Evolutionary conservation across 2,888 invertebrate genomes (phyloP), one percentile per base, ranked within the genome.

Genomic region (Dicyrtoma fusca): DNA sequence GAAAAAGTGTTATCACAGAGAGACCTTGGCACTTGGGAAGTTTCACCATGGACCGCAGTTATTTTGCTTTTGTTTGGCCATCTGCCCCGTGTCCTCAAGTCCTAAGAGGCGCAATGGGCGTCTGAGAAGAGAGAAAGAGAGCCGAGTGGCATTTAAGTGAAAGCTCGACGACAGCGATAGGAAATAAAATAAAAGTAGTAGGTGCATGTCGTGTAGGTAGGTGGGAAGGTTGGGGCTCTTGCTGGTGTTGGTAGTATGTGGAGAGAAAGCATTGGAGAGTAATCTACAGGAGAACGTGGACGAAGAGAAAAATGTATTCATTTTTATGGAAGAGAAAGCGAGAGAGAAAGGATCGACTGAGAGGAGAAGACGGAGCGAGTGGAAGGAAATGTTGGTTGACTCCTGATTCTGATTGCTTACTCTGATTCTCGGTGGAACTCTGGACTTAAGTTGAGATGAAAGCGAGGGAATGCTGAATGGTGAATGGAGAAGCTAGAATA

Each of bases 51-150:
- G 49, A 64, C 64, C 64, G 49, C 64, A 64, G 64, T 64, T 64
- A 64, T 64, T 64, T 64, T 64, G 25, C 34, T 42, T 63, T 64
- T 64, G 64, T 64, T 64, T 64, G 64, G 49, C 64, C 64, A 64
- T 64, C 64, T 64, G 64, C 49, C 25, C 26, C 49, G 49, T 14
- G 26, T 49, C 26, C 26, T 25, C 14, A 25, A 26, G 64, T 49
- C 25, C 17, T 25, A 45, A 49, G 64, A 64, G 61, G 23, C 64
- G 47, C 49, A 49, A 47, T 49, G 25, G 64, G 64, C 45, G 61
- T 69, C 49, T 49, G 59, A 61, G 44, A 23, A 47, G 25, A 64
- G 49, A 64, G 45, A 44, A 47, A 47, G 23, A 49, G 69, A 44
- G 13, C 57, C 59, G 55, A 69, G 57, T 69, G 49, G 64, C 64